Evolutionary conservation across 2,797 vertebrate species (phyloP).

Genomic region (Phylloscopus collybita): DNA sequence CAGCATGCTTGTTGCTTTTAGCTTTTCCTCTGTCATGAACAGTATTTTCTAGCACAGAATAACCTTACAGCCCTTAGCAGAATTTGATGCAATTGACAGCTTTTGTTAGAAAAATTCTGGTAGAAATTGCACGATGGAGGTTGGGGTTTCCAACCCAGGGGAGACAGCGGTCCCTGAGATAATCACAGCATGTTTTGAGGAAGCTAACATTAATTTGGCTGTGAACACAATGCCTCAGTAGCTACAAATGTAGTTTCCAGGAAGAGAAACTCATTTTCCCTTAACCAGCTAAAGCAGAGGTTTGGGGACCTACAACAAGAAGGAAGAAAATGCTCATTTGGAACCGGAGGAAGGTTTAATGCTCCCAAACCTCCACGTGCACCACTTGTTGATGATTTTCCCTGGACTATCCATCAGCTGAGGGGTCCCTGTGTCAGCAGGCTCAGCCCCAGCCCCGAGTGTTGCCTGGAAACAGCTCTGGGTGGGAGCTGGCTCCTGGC

Average conservation of each 20-base stretch:
- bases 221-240: constrained; percentile 25
- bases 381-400: neutral
- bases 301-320: neutral
- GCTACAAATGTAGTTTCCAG: constrained; percentile 8
- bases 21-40: neutral
- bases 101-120: constrained; percentile 34
- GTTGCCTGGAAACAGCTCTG: constrained; percentile 41
- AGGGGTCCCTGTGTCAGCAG: neutral
- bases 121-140: neutral
- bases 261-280: neutral
- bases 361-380: neutral
- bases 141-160: constrained; percentile 30
- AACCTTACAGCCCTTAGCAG: neutral
- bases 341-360: neutral
- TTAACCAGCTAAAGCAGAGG: neutral
- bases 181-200: constrained; percentile 52
- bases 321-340: neutral
- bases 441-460: neutral
- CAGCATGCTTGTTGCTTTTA: constrained; percentile 19
- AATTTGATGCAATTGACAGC: constrained; percentile 36
- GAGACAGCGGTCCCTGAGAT: constrained; percentile 45
- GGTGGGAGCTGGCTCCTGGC: neutral
- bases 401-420: neutral
- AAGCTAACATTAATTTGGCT: constrained; percentile 55
- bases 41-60: neutral